Evolutionary conservation across 2,888 invertebrate species (phyloP).

Genomic region (Melipona bicolor): DNA sequence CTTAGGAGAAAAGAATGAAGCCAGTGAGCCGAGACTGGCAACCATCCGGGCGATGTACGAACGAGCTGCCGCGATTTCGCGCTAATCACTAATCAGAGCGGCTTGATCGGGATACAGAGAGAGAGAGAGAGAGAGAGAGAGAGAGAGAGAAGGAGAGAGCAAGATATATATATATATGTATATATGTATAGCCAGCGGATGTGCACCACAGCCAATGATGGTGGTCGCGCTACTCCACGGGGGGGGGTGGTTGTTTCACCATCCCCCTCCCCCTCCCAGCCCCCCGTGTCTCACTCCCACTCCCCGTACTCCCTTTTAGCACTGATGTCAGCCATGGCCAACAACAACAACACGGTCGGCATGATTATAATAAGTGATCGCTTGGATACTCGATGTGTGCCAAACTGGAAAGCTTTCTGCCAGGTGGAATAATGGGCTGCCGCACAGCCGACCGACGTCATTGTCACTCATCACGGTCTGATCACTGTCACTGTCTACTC

Average conservation of each 20-base stretch:
- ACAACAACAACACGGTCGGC: slow-evolving; percentile 69
- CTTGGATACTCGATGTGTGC: slow-evolving; percentile 80
- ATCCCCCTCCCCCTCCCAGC: not conserved
- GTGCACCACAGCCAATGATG: slow-evolving; percentile 58
- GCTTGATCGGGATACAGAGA: slow-evolving; percentile 42
- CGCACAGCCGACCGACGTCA: slow-evolving; percentile 75
- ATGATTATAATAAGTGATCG: slow-evolving; percentile 79
- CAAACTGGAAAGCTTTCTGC: slow-evolving; percentile 82
- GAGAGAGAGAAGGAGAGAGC: slow-evolving; percentile 3
- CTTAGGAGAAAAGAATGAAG: slow-evolving; percentile 73
- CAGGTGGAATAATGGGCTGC: slow-evolving; percentile 80
- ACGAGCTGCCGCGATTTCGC: slow-evolving; percentile 74
- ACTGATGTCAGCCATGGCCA: slow-evolving; percentile 74
- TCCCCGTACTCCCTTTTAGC: slow-evolving; percentile 62
- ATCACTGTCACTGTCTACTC: slow-evolving; percentile 75
- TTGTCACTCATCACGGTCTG: slow-evolving; percentile 76
- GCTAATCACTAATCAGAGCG: slow-evolving; percentile 77
- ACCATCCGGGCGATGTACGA: slow-evolving; percentile 72
- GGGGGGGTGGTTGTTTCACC: not conserved
- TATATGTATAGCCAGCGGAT: slow-evolving; percentile 22
- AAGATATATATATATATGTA: not conserved
- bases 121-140: slow-evolving; percentile 6
- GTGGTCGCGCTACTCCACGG: slow-evolving; percentile 49
- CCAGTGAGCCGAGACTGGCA: slow-evolving; percentile 75
- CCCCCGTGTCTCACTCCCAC: slow-evolving; percentile 10